phyloP scores from a whole-genome alignment of 2,888 invertebrate genomes.

The Galerucella pusilla region DNA sequence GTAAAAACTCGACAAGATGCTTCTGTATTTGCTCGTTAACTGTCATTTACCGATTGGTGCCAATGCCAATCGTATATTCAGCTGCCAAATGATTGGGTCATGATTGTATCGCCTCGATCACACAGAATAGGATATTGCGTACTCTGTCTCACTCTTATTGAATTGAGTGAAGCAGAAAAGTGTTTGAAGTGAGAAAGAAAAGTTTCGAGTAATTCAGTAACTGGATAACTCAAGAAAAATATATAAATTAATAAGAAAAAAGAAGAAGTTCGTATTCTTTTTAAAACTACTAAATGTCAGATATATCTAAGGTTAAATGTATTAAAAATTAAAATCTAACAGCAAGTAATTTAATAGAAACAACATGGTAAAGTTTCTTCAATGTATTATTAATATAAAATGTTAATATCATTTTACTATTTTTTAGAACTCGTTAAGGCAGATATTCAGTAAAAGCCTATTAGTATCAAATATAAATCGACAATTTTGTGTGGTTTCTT shows the following conservation, averaged over 20 bases:
- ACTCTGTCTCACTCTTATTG: too few species aligned
- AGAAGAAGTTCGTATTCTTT: too few species aligned
- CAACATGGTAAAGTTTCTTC: constrained; percentile 5
- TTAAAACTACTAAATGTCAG: not conserved
- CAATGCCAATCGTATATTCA: constrained; percentile 1
- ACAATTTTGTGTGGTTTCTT: not conserved
- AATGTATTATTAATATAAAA: not conserved
- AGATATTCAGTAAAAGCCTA: not conserved
- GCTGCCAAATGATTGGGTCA: not conserved
- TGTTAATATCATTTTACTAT: not conserved
- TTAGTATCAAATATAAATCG: not conserved
- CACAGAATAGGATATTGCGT: not conserved
- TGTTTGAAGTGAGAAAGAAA: too few species aligned
- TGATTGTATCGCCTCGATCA: not conserved
- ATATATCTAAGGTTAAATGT: constrained; percentile 7
- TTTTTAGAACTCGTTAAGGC: constrained; percentile 9
- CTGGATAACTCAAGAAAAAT: not conserved
- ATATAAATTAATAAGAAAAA: too few species aligned
- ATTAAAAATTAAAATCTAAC: not conserved
- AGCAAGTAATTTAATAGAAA: not conserved
- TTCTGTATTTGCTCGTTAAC: constrained; percentile 24
- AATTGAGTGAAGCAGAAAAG: too few species aligned
- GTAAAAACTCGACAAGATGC: constrained; percentile 33
- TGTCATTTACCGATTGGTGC: constrained; percentile 8
- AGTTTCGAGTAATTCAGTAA: not conserved